These are phyloP conservation scores for Chrysocyon brachyurus DNA, from an alignment of 2,797 vertebrate species.

Conservation along the genomic window DNA sequence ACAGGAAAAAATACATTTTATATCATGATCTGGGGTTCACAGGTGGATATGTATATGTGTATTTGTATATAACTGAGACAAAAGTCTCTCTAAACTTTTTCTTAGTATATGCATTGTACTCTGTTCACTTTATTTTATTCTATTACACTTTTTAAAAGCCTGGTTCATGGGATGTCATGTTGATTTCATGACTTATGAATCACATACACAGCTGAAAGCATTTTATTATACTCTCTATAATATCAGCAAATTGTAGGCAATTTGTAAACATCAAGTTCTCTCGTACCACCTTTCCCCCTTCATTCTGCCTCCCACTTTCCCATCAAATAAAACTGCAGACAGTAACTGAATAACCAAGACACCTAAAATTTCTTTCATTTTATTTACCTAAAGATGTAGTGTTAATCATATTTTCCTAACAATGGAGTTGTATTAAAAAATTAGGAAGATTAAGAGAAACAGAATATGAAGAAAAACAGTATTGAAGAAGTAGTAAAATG, in stretches of 20 bases:
- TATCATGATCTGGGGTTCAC: background rate
- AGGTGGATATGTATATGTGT: background rate
- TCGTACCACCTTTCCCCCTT: background rate
- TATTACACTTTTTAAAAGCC: background rate
- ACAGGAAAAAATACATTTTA: background rate
- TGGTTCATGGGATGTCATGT: background rate
- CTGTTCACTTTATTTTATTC: constrained; percentile 14
- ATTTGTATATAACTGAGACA: background rate
- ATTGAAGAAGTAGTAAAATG: background rate
- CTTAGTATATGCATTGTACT: background rate
- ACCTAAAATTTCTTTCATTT: background rate
- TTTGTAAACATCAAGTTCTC: constrained; percentile 45
- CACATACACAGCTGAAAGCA: background rate
- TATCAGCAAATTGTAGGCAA: background rate
- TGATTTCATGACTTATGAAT: constrained; percentile 24
- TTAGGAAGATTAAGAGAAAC: background rate
- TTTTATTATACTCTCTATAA: background rate
- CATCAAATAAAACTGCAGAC: constrained; percentile 29
- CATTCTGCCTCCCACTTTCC: background rate
- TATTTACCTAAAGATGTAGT: background rate
- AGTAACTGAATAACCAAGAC: background rate
- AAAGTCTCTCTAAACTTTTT: constrained; percentile 35
- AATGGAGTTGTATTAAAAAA: background rate
- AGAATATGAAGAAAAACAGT: background rate
- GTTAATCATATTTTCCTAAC: constrained; percentile 12